These are phyloP conservation scores for Mesembrinibis cayennensis DNA, from an alignment of 2,113 vertebrate genomes.

Conservation along the genomic window DNA sequence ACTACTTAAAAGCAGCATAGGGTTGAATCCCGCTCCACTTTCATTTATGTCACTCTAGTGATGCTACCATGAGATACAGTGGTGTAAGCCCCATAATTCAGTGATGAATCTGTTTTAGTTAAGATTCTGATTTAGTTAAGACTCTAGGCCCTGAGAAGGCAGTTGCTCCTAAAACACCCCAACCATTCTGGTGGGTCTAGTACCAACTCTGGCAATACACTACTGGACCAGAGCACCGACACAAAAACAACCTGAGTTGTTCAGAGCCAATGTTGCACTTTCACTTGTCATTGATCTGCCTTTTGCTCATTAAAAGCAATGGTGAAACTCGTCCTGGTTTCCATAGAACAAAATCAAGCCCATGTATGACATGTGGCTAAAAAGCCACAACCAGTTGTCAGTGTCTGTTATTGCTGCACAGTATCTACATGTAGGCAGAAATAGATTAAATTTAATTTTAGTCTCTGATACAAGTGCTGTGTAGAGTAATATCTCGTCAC, in stretches of 20 bases:
- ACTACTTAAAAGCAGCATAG: neutral
- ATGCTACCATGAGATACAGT: neutral
- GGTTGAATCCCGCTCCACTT: neutral
- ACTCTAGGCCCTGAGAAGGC: neutral
- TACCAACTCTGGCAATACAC: neutral
- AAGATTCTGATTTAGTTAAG: neutral
- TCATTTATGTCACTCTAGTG: neutral
- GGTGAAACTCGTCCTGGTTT: neutral
- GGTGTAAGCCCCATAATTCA: neutral
- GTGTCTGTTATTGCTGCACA: neutral
- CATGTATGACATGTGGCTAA: neutral
- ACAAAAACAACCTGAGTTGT: neutral
- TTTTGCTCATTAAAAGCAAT: neutral
- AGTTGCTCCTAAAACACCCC: neutral
- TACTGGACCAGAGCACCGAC: neutral
- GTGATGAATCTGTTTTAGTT: neutral
- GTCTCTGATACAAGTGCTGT: neutral
- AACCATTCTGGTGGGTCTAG: neutral
- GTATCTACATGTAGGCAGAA: neutral
- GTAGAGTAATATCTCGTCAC: neutral
- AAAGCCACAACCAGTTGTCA: neutral
- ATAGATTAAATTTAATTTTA: neutral
- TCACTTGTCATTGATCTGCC: neutral
- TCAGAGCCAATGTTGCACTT: neutral
- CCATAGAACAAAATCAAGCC: neutral